Percentiles rank a stretch among this genome's conserved stretches.
Evolutionary conservation across 2,113 vertebrate species (phyloP).

Genomic region (Ondatra zibethicus): DNA sequence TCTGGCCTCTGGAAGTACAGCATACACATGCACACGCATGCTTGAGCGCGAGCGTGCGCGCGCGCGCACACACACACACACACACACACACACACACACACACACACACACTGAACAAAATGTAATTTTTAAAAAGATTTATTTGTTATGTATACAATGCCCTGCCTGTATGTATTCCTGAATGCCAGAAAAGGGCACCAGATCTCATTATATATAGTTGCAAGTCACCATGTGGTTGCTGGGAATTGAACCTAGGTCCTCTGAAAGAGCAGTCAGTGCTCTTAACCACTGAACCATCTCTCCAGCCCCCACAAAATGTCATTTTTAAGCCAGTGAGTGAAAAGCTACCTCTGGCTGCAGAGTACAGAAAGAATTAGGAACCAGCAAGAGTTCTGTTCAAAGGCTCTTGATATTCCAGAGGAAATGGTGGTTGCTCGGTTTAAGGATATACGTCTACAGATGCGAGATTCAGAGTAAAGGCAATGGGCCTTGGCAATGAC

Average conservation of each 20-base stretch:
- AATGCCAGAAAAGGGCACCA: no score
- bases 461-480: conserved; percentile 6
- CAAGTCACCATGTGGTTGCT: no score
- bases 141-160: no score
- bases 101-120: background rate
- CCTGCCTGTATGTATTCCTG: no score
- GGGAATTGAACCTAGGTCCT: no score
- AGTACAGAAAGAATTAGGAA: background rate
- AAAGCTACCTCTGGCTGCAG: background rate
- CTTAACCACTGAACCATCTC: no score
- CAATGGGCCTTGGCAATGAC: background rate
- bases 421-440: conserved; percentile 12
- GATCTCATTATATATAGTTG: no score
- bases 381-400: background rate
- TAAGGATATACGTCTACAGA: conserved; percentile 34
- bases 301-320: no score
- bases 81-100: background rate
- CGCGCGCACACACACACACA: no score
- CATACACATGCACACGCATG: background rate
- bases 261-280: no score
- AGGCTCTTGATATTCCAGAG: conserved; percentile 5
- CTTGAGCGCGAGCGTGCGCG: no score
- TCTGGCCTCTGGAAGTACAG: background rate
- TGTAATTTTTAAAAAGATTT: background rate
- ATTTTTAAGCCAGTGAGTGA: background rate